Conservation (phyloP, 2,888 invertebrate species). For the Orthosia gracilis region DNA sequence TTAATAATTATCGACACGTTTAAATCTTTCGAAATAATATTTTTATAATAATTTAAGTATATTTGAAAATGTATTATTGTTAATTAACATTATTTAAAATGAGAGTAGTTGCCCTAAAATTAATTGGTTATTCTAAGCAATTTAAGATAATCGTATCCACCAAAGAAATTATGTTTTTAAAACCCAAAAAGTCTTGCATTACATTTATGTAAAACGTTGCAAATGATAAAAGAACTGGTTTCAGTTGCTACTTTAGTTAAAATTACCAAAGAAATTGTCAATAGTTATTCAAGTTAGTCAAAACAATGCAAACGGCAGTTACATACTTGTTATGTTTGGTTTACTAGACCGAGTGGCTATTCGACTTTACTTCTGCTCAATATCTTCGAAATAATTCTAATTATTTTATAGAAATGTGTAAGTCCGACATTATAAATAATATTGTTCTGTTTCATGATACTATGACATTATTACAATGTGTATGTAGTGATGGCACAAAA, state of each 20-base stretch:
- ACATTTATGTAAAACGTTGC: not conserved
- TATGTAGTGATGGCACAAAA: slow-evolving; percentile 10
- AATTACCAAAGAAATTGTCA: slow-evolving; percentile 40
- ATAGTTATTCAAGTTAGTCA: not conserved
- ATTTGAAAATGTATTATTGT: slow-evolving; percentile 21
- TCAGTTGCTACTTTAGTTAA: not conserved
- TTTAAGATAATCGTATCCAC: slow-evolving; percentile 36
- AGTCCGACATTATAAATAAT: not conserved
- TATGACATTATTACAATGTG: not conserved
- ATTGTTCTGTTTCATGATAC: not conserved
- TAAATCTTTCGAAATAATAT: slow-evolving; percentile 27
- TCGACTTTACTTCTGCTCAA: no score
- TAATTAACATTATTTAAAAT: slow-evolving; percentile 1
- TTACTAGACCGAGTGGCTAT: no score
- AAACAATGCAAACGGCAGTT: no score
- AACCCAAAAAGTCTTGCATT: slow-evolving; percentile 25
- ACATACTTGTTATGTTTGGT: no score
- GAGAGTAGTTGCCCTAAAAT: slow-evolving; percentile 10
- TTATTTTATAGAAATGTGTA: slow-evolving; percentile 4
- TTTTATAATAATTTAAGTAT: slow-evolving; percentile 41
- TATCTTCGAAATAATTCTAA: not conserved
- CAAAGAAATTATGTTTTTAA: slow-evolving; percentile 50
- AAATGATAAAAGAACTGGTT: not conserved
- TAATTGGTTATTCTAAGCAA: slow-evolving; percentile 30
- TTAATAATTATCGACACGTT: slow-evolving; percentile 4